These are phyloP conservation scores for Hypsibius dujardini DNA, from an alignment of 1,140 invertebrate genomes.

Conservation along the genomic window DNA sequence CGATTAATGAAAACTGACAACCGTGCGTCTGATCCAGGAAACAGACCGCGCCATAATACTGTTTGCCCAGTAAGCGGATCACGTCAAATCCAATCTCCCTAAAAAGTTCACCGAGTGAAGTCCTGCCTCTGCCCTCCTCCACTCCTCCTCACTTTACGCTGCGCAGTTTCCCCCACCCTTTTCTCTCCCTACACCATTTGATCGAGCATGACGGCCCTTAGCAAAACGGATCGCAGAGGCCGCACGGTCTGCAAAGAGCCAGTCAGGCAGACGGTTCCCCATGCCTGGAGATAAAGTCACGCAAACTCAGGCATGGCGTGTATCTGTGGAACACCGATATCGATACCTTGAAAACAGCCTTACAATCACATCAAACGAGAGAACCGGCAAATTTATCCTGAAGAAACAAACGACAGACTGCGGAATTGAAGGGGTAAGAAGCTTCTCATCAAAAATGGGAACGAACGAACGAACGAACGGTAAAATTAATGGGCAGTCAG, in stretches of 20 bases:
- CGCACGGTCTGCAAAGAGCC: neutral
- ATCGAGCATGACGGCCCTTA: neutral
- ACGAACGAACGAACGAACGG: no score
- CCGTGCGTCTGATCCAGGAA: neutral
- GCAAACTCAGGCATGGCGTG: no score
- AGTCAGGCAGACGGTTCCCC: neutral
- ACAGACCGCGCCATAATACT: neutral
- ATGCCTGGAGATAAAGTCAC: no score
- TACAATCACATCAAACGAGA: no score
- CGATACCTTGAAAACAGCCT: no score
- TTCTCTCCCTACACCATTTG: neutral
- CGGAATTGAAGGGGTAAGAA: no score
- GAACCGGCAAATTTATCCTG: no score
- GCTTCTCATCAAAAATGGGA: no score
- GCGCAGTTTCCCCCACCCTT: neutral
- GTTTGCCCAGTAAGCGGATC: slow-evolving; percentile 5
- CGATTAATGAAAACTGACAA: neutral
- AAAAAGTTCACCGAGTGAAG: neutral
- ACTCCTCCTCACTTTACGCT: neutral
- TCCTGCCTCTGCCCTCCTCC: neutral
- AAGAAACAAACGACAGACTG: no score
- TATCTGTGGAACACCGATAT: no score
- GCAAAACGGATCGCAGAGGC: neutral
- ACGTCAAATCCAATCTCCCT: neutral
- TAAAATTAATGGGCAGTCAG: no score